A percentile compares a stretch with the other conserved stretches of the same genome.
Conservation (phyloP, 1,140 invertebrate genomes). For the Chionoecetes opilio region DNA sequence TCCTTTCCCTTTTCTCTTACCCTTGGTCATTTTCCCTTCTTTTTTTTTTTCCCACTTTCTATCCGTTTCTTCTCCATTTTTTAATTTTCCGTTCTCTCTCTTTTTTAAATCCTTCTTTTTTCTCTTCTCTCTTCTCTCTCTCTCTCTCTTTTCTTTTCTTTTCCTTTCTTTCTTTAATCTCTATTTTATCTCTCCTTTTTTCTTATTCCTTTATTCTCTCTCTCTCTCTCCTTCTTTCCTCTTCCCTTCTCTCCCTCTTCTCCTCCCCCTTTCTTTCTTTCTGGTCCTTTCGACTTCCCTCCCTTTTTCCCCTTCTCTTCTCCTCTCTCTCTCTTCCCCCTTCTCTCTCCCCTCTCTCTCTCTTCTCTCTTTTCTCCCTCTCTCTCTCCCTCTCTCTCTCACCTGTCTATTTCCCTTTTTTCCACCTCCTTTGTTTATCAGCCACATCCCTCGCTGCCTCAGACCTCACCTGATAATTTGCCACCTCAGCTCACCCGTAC, state of each 20-base stretch:
- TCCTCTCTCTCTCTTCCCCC: background rate
- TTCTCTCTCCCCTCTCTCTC: background rate
- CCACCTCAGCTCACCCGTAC: slow-evolving; percentile 1
- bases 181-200: background rate
- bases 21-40: background rate
- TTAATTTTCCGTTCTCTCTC: background rate
- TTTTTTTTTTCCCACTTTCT: background rate
- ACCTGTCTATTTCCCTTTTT: too few relatives aligned
- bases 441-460: too few relatives aligned
- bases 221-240: background rate
- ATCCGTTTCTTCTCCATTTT: too few relatives aligned
- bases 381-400: background rate
- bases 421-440: too few relatives aligned
- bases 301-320: background rate
- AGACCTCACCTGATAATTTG: background rate
- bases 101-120: background rate
- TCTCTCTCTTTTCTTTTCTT: background rate
- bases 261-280: background rate
- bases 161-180: background rate
- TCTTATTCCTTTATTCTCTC: background rate
- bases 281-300: background rate
- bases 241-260: background rate
- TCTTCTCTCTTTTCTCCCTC: background rate
- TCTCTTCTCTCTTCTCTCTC: background rate
- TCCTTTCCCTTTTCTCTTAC: slow-evolving; percentile 2